Evolutionary conservation across 1,140 invertebrate genomes (phyloP).

Genomic region (Gonioctena quinquepunctata): DNA sequence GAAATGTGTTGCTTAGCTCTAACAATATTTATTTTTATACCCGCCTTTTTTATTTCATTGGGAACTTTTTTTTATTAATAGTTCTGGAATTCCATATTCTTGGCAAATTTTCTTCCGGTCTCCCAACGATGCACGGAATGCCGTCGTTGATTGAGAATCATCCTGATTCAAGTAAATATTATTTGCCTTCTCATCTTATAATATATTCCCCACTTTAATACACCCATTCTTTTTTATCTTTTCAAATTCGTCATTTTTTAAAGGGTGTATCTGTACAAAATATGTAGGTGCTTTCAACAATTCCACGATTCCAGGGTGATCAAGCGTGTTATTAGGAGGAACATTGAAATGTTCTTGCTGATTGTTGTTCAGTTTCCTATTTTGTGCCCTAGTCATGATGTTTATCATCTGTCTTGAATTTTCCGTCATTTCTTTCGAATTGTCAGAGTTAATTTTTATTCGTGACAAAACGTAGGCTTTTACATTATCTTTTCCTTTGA

Average conservation of each 20-base stretch:
- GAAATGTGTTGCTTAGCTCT: slow-evolving; percentile 15
- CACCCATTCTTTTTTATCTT: not conserved
- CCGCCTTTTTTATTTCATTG: slow-evolving; percentile 11
- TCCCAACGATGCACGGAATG: slow-evolving; percentile 27
- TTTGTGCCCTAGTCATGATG: slow-evolving; percentile 7
- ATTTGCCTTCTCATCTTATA: not conserved
- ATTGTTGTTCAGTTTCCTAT: not conserved
- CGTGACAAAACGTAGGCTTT: slow-evolving; percentile 6
- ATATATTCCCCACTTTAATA: not conserved
- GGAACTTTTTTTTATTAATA: slow-evolving; percentile 23
- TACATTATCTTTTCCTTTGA: slow-evolving; percentile 22
- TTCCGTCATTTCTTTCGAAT: not conserved
- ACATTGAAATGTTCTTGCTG: not conserved
- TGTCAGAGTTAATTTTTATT: slow-evolving; percentile 1
- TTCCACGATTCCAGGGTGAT: slow-evolving; percentile 16
- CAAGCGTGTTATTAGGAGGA: not conserved
- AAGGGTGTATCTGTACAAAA: not conserved
- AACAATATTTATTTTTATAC: slow-evolving; percentile 18
- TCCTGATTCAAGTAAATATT: not conserved
- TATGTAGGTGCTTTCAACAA: slow-evolving; percentile 9
- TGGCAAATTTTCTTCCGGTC: slow-evolving; percentile 20
- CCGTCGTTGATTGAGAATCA: slow-evolving; percentile 18
- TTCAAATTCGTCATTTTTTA: not conserved
- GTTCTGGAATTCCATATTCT: slow-evolving; percentile 23
- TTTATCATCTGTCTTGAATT: not conserved